Evolutionary conservation across 1,140 invertebrate species (phyloP).

Genomic region (Lepidostoma basale): DNA sequence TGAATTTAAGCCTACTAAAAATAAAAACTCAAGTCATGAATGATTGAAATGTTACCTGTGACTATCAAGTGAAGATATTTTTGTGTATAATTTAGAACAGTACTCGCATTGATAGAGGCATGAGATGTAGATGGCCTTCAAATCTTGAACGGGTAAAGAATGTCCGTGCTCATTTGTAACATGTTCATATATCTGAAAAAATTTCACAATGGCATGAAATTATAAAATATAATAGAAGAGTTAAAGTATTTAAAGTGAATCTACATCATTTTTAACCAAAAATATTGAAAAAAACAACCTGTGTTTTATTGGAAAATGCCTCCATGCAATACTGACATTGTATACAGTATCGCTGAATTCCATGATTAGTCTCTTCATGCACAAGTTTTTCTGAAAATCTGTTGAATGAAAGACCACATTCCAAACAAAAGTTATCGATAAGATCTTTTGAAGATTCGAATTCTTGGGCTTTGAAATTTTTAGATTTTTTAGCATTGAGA

Average conservation of each 20-base stretch:
- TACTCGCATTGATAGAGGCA: conserved; percentile 33
- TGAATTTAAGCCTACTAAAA: neutral
- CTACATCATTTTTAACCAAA: neutral
- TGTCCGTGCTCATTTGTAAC: neutral
- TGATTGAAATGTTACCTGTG: conserved; percentile 26
- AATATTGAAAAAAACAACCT: conserved; percentile 2
- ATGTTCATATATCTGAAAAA: neutral
- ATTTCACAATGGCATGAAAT: neutral
- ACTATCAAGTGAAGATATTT: conserved; percentile 2
- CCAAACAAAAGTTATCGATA: neutral
- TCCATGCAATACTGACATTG: conserved; percentile 28
- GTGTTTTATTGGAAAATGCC: conserved; percentile 15
- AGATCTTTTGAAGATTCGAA: neutral
- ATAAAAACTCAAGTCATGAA: neutral
- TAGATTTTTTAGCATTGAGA: neutral
- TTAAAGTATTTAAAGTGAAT: too few relatives aligned
- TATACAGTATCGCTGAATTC: conserved; percentile 3
- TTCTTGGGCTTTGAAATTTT: neutral
- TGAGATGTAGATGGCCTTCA: neutral
- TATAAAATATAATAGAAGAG: neutral
- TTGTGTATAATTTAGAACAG: conserved; percentile 25
- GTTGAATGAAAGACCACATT: conserved; percentile 5
- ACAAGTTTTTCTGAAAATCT: neutral
- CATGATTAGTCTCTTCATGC: conserved; percentile 27
- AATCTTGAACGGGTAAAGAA: neutral